A percentile compares a stretch with the other conserved stretches of the same genome.
phyloP scores from a whole-genome alignment of 2,888 invertebrate genomes.

The Caenorhabditis sp. region DNA sequence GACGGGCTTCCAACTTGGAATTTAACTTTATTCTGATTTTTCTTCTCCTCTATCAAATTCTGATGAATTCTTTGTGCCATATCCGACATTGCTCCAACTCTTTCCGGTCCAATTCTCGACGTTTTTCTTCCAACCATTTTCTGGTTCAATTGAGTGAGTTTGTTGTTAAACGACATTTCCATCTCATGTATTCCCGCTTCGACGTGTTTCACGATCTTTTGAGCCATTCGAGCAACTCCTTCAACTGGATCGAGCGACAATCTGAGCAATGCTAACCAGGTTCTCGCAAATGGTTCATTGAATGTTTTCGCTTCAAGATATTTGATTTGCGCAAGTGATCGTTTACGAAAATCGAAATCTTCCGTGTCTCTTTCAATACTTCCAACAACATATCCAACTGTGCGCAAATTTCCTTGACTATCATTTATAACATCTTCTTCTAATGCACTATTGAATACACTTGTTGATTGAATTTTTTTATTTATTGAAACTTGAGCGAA shows the following conservation, averaged over 20 bases:
- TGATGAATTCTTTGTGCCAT: not conserved
- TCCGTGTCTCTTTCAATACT: slow-evolving; percentile 10
- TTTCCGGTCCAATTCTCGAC: not conserved
- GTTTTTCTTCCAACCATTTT: not conserved
- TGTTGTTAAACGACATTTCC: slow-evolving; percentile 3
- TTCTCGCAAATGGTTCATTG: slow-evolving; percentile 80
- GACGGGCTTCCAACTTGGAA: slow-evolving; percentile 35
- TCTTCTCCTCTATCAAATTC: not conserved
- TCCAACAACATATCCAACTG: slow-evolving; percentile 3
- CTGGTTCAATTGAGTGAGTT: not conserved
- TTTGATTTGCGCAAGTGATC: slow-evolving; percentile 43
- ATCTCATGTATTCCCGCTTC: slow-evolving; percentile 33
- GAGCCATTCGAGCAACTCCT: slow-evolving; percentile 79
- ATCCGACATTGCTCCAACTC: not conserved
- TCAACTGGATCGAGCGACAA: slow-evolving; percentile 88
- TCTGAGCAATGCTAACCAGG: slow-evolving; percentile 84
- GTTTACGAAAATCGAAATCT: slow-evolving; percentile 14
- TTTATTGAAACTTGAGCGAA: slow-evolving; percentile 15
- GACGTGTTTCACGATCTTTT: slow-evolving; percentile 77
- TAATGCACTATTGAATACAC: slow-evolving; percentile 19
- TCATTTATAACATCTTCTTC: slow-evolving; percentile 19
- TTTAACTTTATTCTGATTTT: slow-evolving; percentile 10
- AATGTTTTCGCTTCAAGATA: slow-evolving; percentile 63
- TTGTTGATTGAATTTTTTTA: slow-evolving; percentile 30
- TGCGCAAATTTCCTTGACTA: slow-evolving; percentile 5